These are phyloP conservation scores for Neosilurus mollespiculum DNA, from an alignment of 2,797 vertebrate species.

Conservation along the genomic window DNA sequence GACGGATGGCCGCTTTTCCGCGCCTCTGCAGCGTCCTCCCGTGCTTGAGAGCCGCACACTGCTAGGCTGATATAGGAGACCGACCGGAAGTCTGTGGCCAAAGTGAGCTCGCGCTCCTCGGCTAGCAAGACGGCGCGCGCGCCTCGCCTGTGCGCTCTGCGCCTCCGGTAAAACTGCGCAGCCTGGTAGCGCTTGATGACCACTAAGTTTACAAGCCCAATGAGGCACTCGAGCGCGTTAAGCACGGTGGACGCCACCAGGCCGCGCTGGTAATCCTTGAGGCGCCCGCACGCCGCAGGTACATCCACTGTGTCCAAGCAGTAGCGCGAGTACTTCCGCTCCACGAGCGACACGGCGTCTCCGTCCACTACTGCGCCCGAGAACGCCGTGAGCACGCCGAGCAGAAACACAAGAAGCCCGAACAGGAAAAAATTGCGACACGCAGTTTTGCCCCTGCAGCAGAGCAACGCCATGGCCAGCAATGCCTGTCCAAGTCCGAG, in stretches of 20 bases:
- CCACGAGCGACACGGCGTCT: conserved; percentile 89
- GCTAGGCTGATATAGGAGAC: conserved; percentile 93
- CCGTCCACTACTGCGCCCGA: conserved; percentile 95
- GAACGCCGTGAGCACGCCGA: conserved; percentile 92
- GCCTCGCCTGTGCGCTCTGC: conserved; percentile 74
- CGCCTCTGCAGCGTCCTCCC: conserved; percentile 86
- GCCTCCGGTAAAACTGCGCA: conserved; percentile 76
- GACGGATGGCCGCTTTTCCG: conserved; percentile 89
- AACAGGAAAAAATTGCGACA: conserved; percentile 90
- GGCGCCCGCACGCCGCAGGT: conserved; percentile 79
- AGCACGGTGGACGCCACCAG: conserved; percentile 89
- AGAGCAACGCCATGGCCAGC: conserved; percentile 85
- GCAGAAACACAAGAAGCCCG: conserved; percentile 87
- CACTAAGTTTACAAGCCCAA: conserved; percentile 87
- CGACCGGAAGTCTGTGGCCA: conserved; percentile 74
- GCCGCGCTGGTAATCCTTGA: conserved; percentile 87
- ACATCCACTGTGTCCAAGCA: conserved; percentile 76
- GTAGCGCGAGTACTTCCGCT: conserved; percentile 90
- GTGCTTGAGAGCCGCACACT: conserved; percentile 78
- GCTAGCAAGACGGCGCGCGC: conserved; percentile 77
- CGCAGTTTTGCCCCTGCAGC: conserved; percentile 80
- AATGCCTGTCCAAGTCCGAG: conserved; percentile 85
- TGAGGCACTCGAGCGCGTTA: conserved; percentile 88
- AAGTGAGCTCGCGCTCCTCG: conserved; percentile 82
- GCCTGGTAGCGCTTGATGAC: conserved; percentile 87